A percentile compares a stretch with the other conserved stretches of the same genome.
These are phyloP conservation scores for Drosophila leontia DNA, from an alignment of 1,140 invertebrate species.

Conservation along the genomic window DNA sequence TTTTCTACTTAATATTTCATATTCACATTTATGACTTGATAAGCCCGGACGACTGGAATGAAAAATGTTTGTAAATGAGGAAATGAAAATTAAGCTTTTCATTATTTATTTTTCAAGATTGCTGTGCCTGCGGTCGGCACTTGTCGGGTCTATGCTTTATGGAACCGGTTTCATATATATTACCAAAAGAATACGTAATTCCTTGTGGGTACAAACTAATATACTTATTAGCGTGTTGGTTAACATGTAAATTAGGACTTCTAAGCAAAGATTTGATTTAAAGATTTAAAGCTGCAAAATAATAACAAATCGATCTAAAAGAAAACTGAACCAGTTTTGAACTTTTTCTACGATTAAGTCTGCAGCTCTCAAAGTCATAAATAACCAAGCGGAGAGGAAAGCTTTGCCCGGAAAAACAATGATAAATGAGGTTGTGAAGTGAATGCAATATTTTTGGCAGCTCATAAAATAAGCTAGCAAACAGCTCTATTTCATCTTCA, in stretches of 20 bases:
- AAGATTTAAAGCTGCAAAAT: no score
- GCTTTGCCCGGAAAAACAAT: neutral
- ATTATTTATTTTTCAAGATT: slow-evolving; percentile 23
- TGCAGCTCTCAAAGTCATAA: neutral
- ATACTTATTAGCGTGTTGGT: neutral
- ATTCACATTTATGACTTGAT: slow-evolving; percentile 25
- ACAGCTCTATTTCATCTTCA: slow-evolving; percentile 34
- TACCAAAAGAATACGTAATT: slow-evolving; percentile 3
- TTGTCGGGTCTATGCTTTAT: slow-evolving; percentile 9
- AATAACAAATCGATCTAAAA: no score
- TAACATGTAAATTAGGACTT: neutral
- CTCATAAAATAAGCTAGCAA: slow-evolving; percentile 6
- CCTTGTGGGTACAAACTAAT: slow-evolving; percentile 1
- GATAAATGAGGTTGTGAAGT: slow-evolving; percentile 2
- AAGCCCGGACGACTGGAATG: slow-evolving; percentile 8
- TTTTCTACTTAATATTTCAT: slow-evolving; percentile 31
- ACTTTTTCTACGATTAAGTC: neutral
- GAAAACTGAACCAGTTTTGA: neutral
- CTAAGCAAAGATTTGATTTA: no score
- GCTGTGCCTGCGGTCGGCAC: slow-evolving; percentile 12
- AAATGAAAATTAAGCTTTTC: slow-evolving; percentile 32
- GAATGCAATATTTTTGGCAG: slow-evolving; percentile 15
- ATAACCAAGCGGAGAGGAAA: neutral
- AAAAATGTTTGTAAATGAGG: slow-evolving; percentile 23
- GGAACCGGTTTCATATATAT: slow-evolving; percentile 16